These are phyloP conservation scores for Alectoris magna DNA, from an alignment of 2,797 vertebrate species.

Conservation along the genomic window DNA sequence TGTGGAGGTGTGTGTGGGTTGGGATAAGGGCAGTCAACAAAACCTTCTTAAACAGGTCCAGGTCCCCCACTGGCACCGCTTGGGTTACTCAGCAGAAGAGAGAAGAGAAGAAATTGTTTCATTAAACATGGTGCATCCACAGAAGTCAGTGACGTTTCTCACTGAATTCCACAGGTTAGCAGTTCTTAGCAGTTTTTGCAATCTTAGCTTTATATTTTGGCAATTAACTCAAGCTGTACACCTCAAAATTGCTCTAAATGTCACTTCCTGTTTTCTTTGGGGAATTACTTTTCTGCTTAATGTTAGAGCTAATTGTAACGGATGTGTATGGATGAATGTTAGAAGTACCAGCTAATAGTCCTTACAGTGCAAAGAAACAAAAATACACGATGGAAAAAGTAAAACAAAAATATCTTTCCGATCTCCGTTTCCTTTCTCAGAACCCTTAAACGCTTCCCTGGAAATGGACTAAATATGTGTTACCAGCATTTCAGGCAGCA, in stretches of 20 bases:
- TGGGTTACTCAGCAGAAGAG: background rate
- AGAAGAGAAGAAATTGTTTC: background rate
- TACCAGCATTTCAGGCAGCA: background rate
- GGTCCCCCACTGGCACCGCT: background rate
- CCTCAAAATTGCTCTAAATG: slow-evolving; percentile 33
- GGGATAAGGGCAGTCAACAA: background rate
- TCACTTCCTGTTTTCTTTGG: background rate
- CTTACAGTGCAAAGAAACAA: slow-evolving; percentile 13
- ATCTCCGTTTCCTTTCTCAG: background rate
- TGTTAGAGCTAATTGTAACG: slow-evolving; percentile 30
- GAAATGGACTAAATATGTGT: background rate
- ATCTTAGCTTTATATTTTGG: slow-evolving; percentile 23
- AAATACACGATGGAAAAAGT: background rate
- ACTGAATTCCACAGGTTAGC: background rate
- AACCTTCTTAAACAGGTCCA: background rate
- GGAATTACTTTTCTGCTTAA: slow-evolving; percentile 34
- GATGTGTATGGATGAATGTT: background rate
- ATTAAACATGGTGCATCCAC: background rate
- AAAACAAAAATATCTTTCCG: background rate
- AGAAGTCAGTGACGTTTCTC: background rate
- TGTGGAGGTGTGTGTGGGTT: background rate
- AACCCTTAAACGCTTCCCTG: background rate
- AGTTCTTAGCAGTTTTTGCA: slow-evolving; percentile 17
- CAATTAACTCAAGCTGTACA: slow-evolving; percentile 38
- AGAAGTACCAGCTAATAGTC: background rate